Percentiles rank a stretch among this genome's conserved stretches.
Conservation (phyloP, 2,797 vertebrate species). For the Gymnodraco acuticeps region DNA sequence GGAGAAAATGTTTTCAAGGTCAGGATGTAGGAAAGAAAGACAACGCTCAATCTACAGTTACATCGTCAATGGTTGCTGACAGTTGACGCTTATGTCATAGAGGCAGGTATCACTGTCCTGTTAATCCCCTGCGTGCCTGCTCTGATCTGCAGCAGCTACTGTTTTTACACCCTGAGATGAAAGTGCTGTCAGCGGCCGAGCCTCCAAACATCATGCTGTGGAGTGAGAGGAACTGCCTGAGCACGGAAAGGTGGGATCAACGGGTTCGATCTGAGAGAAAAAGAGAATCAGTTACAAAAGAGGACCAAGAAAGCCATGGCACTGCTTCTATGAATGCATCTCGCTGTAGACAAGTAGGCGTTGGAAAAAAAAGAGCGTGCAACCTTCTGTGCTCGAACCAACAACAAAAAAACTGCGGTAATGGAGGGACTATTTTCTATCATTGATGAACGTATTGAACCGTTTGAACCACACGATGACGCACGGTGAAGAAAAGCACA, state of each 20-base stretch:
- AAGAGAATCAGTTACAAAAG: constrained; percentile 8
- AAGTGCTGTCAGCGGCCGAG: constrained; percentile 51
- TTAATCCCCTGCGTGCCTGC: constrained; percentile 62
- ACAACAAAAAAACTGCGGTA: constrained; percentile 26
- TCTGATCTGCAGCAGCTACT: constrained; percentile 54
- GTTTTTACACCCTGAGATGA: constrained; percentile 61
- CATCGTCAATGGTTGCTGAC: constrained; percentile 28
- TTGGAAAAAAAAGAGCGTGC: constrained; percentile 21
- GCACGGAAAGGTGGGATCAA: constrained; percentile 28
- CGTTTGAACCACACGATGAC: constrained; percentile 35
- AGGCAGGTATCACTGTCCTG: constrained; percentile 63
- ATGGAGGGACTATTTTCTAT: not conserved
- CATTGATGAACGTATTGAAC: not conserved
- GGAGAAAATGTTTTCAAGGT: constrained; percentile 37
- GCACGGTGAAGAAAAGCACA: constrained; percentile 22
- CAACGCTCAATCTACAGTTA: constrained; percentile 24
- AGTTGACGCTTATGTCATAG: constrained; percentile 57
- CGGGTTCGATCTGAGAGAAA: constrained; percentile 36
- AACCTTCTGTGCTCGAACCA: constrained; percentile 7
- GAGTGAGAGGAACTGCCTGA: not conserved
- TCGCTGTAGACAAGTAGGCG: not conserved
- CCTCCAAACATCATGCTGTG: constrained; percentile 11
- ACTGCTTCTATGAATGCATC: not conserved
- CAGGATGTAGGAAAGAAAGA: constrained; percentile 11
- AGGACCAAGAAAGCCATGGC: not conserved